Conservation (phyloP, 2,797 vertebrate species). For the Astyanax mexicanus region DNA sequence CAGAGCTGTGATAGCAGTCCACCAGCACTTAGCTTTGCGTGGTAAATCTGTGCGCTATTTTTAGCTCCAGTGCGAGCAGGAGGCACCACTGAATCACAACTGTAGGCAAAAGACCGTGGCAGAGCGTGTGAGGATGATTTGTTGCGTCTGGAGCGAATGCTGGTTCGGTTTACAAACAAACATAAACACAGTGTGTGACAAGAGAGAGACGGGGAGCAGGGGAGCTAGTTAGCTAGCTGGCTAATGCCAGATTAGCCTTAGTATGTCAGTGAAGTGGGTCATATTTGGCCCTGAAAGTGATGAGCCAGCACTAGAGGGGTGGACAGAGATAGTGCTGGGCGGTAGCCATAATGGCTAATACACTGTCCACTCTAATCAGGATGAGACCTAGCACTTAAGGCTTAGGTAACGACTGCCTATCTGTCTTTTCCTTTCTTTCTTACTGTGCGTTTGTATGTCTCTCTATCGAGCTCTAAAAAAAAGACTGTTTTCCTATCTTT, state of each 20-base stretch:
- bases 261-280: conserved; percentile 57
- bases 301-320: conserved; percentile 51
- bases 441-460: not conserved
- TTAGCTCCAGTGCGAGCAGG: conserved; percentile 23
- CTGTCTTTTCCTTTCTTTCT: not conserved
- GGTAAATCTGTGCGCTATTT: conserved; percentile 21
- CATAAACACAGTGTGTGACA: not conserved
- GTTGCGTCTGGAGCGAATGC: not conserved
- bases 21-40: not conserved
- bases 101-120: conserved; percentile 1
- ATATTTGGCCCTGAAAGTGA: conserved; percentile 54
- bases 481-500: no score
- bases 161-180: not conserved
- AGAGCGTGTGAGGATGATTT: not conserved
- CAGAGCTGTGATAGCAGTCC: not conserved
- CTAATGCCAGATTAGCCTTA: conserved; percentile 56
- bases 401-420: conserved; percentile 39
- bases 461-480: no score
- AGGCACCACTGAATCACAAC: conserved; percentile 20
- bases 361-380: conserved; percentile 53
- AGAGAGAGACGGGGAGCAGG: not conserved
- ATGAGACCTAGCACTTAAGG: conserved; percentile 45
- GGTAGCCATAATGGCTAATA: conserved; percentile 44
- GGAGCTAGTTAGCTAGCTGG: not conserved
- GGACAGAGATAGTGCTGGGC: conserved; percentile 4